Base-by-base conservation (phyloP, 2,113 vertebrate genomes). In the Oryzias celebensis region DNA sequence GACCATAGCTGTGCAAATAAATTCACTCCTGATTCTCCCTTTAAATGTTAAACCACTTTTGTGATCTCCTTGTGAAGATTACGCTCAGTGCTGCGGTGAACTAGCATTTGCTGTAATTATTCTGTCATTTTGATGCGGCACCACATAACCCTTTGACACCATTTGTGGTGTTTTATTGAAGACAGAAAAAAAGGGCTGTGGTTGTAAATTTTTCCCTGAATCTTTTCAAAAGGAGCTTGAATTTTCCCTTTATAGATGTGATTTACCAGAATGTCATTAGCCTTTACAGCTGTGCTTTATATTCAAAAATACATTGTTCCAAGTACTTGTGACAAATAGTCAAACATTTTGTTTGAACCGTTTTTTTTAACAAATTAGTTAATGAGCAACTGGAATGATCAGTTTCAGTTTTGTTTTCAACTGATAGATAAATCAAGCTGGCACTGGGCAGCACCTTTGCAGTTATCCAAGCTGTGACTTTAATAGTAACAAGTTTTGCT, bases 121-220 rank as follows among this genome's bases (percentile, higher is more conserved):
- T 80, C 61, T 83, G 84, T 81, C 77, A 79, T 70, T 85, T 73
- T 78, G 65, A 87, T 75, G 67, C 64, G 58, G 43, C 59, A 73
- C 68, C 63, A 26, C 26, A 58, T 74, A 82, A 79, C 81, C 75
- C 52, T 53, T 70, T 28, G 74, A 64, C 36, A 12, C 68, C 81
- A 77, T 81, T 81, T 81, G 68, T 72, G 52, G 36, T 45, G 22
- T 79, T 85, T 82, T 75, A 82, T 79, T 77, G 59, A 76, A 85
- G 73, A 60, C 65, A 62, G 68, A 73, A 74, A 48, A 70, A 31
- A 73, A 70, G 64, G 10, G 1, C 81, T 82, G 81, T 63, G 58
- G 69, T 79, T 62, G 66, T 73, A 68, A 81, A 80, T 79, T 83
- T 62, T 69, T 79, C 26, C 5, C 26, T 47, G 36, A 66, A 52